Evolutionary conservation across 2,797 vertebrate genomes (phyloP).

Genomic region (Rhynchotus rufescens): DNA sequence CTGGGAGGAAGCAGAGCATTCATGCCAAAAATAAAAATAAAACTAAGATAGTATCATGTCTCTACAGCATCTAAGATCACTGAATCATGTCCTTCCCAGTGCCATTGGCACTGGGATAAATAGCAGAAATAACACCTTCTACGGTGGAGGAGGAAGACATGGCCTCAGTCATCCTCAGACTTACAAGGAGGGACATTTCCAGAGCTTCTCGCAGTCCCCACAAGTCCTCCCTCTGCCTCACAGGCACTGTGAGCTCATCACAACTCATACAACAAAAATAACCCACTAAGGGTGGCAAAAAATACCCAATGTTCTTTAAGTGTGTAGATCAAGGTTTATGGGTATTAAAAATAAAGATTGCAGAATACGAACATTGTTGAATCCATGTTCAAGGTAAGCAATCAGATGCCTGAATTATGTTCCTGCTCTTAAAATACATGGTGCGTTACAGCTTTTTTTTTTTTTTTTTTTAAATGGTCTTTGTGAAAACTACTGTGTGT

Average conservation of each 20-base stretch:
- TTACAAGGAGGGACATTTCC: not conserved
- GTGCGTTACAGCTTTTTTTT: not conserved
- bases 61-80: not conserved
- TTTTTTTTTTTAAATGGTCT: constrained; percentile 24
- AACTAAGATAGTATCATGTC: accelerated
- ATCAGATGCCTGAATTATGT: constrained; percentile 52
- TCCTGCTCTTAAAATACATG: constrained; percentile 39
- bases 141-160: not conserved
- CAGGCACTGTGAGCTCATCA: not conserved
- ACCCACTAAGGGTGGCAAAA: not conserved
- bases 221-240: not conserved
- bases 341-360: constrained; percentile 1
- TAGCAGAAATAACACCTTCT: not conserved
- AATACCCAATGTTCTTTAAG: not conserved
- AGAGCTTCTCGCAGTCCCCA: not conserved
- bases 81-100: not conserved
- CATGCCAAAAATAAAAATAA: not conserved
- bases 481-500: constrained; percentile 18
- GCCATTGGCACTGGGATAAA: not conserved
- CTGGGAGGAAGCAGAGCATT: not conserved
- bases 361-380: not conserved
- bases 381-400: not conserved
- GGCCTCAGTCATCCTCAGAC: not conserved
- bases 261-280: not conserved
- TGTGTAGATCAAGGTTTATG: constrained; percentile 35